A percentile compares a stretch with the other conserved stretches of the same genome.
phyloP scores from a whole-genome alignment of 64 coral and sea anemone genomes.

The Dendrophyllia cribrosa region DNA sequence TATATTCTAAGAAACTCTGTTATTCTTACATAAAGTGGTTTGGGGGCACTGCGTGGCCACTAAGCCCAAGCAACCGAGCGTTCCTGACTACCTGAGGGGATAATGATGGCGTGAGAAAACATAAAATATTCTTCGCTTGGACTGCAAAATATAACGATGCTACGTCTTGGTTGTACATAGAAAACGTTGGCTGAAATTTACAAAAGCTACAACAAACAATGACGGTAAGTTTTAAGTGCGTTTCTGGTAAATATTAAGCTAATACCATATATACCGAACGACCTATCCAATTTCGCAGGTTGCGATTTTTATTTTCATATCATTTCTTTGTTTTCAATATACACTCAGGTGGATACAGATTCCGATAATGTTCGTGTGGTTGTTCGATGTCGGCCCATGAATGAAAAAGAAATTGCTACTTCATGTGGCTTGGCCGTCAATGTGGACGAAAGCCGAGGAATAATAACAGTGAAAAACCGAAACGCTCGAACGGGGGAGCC shows the following conservation, averaged over 20 bases:
- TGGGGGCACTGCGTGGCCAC: background rate
- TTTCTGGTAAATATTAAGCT: background rate
- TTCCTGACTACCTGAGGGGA: slow-evolving; percentile 17
- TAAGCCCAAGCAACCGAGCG: slow-evolving; percentile 27
- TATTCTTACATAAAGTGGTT: background rate
- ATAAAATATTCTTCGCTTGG: background rate
- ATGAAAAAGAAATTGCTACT: slow-evolving; percentile 85
- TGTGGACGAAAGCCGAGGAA: slow-evolving; percentile 90
- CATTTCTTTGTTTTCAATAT: background rate
- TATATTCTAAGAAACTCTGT: background rate
- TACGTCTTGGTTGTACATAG: background rate
- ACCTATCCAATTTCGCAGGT: background rate
- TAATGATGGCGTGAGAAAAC: background rate
- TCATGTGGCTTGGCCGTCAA: slow-evolving; percentile 77
- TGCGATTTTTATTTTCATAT: background rate
- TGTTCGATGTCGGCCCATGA: slow-evolving; percentile 97
- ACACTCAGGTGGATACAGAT: slow-evolving; percentile 14
- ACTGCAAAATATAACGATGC: background rate
- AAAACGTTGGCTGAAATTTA: background rate
- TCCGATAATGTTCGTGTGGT: slow-evolving; percentile 97
- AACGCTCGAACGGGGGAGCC: slow-evolving; percentile 75
- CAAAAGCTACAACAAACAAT: background rate
- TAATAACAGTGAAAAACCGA: slow-evolving; percentile 80
- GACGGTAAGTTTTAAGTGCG: slow-evolving; percentile 6
- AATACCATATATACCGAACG: background rate